Evolutionary conservation across 1,140 invertebrate species (phyloP).

Genomic region (Hycleus cichorii): DNA sequence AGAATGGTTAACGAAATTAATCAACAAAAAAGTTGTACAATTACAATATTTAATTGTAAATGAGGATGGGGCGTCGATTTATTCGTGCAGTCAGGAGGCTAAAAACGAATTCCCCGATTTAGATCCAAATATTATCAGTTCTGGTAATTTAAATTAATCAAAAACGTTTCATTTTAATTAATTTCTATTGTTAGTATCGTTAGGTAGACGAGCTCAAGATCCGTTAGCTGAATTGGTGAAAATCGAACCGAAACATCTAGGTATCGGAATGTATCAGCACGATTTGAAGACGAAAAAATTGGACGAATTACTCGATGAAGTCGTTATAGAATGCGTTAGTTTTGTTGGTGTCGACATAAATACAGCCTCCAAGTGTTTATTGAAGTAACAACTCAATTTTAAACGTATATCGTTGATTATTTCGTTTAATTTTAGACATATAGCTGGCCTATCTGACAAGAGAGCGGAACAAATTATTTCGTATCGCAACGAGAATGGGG

Average conservation of each 20-base stretch:
- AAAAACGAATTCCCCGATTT: conserved; percentile 75
- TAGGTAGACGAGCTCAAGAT: conserved; percentile 80
- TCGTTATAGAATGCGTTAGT: conserved; percentile 77
- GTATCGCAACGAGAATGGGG: conserved; percentile 60
- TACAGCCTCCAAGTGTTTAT: conserved; percentile 67
- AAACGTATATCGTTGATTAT: neutral
- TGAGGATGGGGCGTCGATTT: conserved; percentile 84
- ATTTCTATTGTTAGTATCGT: conserved; percentile 53
- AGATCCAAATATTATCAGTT: conserved; percentile 73
- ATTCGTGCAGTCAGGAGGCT: conserved; percentile 77
- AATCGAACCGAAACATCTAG: conserved; percentile 84
- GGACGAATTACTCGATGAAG: conserved; percentile 62
- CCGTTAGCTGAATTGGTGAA: conserved; percentile 86
- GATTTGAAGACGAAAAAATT: conserved; percentile 74
- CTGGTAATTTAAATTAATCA: conserved; percentile 46
- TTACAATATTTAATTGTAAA: conserved; percentile 76
- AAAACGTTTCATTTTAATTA: neutral
- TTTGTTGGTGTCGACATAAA: conserved; percentile 90
- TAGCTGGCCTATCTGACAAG: conserved; percentile 69
- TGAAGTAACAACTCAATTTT: conserved; percentile 40
- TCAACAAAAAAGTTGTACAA: conserved; percentile 48
- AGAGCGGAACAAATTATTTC: conserved; percentile 72
- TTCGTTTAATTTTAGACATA: conserved; percentile 47
- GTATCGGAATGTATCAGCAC: conserved; percentile 90
- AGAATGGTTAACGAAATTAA: conserved; percentile 59